Evolutionary conservation across 2,888 invertebrate species (phyloP).

Genomic region (Stenichneumon culpator): DNA sequence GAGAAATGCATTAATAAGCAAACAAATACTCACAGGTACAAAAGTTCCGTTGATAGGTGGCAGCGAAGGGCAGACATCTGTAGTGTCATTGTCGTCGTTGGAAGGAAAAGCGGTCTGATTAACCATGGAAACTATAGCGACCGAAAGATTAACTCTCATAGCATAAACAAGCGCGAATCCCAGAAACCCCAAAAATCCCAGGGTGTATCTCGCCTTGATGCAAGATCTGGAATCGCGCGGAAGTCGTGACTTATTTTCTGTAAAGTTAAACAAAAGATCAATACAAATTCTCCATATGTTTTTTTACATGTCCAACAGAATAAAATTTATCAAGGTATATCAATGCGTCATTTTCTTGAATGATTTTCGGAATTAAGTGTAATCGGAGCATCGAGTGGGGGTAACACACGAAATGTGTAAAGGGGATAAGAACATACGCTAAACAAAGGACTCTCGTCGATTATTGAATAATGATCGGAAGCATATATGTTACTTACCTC

Average conservation of each 20-base stretch:
- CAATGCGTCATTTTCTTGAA: not conserved
- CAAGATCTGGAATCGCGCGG: conserved; percentile 88
- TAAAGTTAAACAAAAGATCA: conserved; percentile 56
- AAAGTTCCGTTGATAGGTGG: conserved; percentile 83
- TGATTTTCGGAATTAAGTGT: not conserved
- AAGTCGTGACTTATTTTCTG: conserved; percentile 70
- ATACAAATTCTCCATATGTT: not conserved
- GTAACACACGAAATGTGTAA: conserved; percentile 13
- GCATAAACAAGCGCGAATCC: conserved; percentile 96
- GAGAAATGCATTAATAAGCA: too few relatives aligned
- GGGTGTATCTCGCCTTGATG: conserved; percentile 91
- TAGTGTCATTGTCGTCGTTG: conserved; percentile 86
- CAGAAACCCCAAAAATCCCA: conserved; percentile 94
- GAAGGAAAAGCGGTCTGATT: conserved; percentile 89
- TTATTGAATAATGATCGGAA: not conserved
- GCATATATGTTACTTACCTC: conserved; percentile 77
- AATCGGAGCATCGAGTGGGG: not conserved
- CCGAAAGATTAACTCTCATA: conserved; percentile 95
- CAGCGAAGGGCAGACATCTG: conserved; percentile 88
- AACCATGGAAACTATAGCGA: conserved; percentile 98
- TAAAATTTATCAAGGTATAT: too few relatives aligned
- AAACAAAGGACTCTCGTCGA: conserved; percentile 6
- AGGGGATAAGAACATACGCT: conserved; percentile 35
- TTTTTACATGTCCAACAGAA: too few relatives aligned
- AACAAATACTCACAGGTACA: conserved; percentile 74